Base-by-base conservation (phyloP, 2,113 vertebrate species). In the Zingel zingel region DNA sequence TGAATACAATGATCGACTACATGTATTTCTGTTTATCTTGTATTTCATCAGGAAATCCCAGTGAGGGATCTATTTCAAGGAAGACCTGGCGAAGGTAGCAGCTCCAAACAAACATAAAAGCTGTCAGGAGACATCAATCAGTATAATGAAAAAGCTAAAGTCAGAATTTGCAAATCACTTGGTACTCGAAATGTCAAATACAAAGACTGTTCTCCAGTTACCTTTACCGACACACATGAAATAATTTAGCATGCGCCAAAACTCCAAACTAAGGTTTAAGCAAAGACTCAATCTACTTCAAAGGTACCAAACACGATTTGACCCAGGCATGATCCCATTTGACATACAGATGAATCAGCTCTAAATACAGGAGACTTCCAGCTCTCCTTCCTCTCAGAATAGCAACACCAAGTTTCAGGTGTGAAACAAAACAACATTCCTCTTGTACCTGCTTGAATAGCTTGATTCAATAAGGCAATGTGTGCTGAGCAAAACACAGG, bases 401-500 rank as follows among this genome's bases (percentile, higher is more conserved):
- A 91, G 85, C 65, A 45, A 51, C 75, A 43, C 48, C 21, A n/a
- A 81, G 53, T 63, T 92, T 88, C 87, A 90, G 86, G 89, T 86
- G 83, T 30, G 87, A 90, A 72, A 81, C 72, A 67, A 84, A 80
- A 77, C 79, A 75, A 75, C 74, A 54, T 81, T 81, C 43, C 64
- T 82, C 86, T 84, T 79, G 77, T 84, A 83, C 68, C 81, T 76
- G 85, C 87, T 78, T 56, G 59, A 87, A 80, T 76, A 65, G 50
- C 85, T 84, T 84, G 74, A 89, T 93, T 92, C 84, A 88, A 94
- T 93, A 90, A 90, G 85, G 85, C 81, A 81, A 77, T 36, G 88
- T 86, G 85, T 79, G 81, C 86, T 15, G 57, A 85, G 79, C 56
- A 27, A 91, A 91, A 92, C 86, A 71, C 83, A 72, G 33, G 65